Evolutionary conservation across 2,113 vertebrate genomes (phyloP).

Genomic region (Notothenia rossii): DNA sequence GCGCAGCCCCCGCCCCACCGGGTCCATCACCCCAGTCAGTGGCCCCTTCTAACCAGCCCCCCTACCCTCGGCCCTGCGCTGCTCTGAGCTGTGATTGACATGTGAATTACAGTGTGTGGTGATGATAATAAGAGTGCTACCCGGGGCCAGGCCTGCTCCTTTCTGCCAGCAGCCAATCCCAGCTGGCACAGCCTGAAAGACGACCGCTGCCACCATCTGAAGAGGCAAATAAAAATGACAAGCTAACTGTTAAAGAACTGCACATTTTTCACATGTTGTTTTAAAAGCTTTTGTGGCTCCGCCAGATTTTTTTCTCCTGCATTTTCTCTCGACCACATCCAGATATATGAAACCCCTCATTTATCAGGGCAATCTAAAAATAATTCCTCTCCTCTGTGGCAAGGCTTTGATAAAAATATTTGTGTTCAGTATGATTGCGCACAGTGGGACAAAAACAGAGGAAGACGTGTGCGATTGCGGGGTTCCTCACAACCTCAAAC

Average conservation of each 20-base stretch:
- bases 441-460: slow-evolving; percentile 55
- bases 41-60: slow-evolving; percentile 69
- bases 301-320: slow-evolving; percentile 60
- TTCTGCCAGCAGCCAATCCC: slow-evolving; percentile 81
- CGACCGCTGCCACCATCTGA: slow-evolving; percentile 80
- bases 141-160: slow-evolving; percentile 79
- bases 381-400: slow-evolving; percentile 61
- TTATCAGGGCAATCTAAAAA: slow-evolving; percentile 79
- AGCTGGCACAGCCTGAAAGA: slow-evolving; percentile 83
- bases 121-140: slow-evolving; percentile 86
- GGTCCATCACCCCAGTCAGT: slow-evolving; percentile 46
- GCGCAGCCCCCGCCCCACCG: slow-evolving; percentile 55
- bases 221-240: slow-evolving; percentile 87
- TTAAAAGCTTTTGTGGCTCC: slow-evolving; percentile 78
- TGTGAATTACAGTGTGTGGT: slow-evolving; percentile 87
- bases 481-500: slow-evolving; percentile 40
- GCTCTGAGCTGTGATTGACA: slow-evolving; percentile 82
- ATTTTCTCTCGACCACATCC: slow-evolving; percentile 76
- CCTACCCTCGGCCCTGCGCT: slow-evolving; percentile 53
- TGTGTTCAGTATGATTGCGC: slow-evolving; percentile 60
- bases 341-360: slow-evolving; percentile 80
- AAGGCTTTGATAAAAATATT: slow-evolving; percentile 69
- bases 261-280: slow-evolving; percentile 85
- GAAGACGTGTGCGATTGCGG: slow-evolving; percentile 46
- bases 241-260: slow-evolving; percentile 85